Base-by-base conservation (phyloP, 1,140 invertebrate genomes). In the Atta texana region DNA sequence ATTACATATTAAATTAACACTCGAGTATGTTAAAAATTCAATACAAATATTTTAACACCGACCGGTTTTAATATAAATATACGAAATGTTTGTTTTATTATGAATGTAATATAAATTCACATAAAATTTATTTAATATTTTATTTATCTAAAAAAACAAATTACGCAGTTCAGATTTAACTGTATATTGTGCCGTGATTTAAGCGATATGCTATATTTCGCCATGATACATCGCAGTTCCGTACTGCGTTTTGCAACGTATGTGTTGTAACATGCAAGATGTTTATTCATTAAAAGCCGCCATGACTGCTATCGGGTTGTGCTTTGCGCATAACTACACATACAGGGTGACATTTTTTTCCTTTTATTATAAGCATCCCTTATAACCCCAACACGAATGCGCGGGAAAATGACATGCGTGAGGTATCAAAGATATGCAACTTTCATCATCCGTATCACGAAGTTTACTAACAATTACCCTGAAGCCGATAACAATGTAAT, bases 391-490 rank as follows among this genome's bases (percentile, higher is more conserved):
- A 61, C 55, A 53, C 31, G 21, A 14, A 16, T 18, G 16, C 66
- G 21, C 68, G 77, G 53, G 12, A 24, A 28, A 81, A 71, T 71
- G 64, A 81, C 49, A 55, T 39, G 49, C 66, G 64, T 64, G 49
- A 55, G 64, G 7, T 51, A 34, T 3, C 49, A 69, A 68, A 81
- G 77, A 81, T 81, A 81, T 10, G 64, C 77, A 71, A 71, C 64
- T 81, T 81, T 81, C 63, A 81, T 85, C 72, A 63, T 77, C 61
- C 74, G 72, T 85, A 75, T 85, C 82, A 68, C 74, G 74, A 74
- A 74, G 55, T 82, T 61, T 61, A 75, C 55, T 51, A 75, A 84
- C 69, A 75, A 84, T 84, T 84, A 75, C 55, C 69, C 8, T 44
- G 69, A 44, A 59, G 55, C 80, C 80, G 80, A 84, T 84, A 84